Conservation (phyloP, 1,140 invertebrate species). For the Geopemphigus sp. region DNA sequence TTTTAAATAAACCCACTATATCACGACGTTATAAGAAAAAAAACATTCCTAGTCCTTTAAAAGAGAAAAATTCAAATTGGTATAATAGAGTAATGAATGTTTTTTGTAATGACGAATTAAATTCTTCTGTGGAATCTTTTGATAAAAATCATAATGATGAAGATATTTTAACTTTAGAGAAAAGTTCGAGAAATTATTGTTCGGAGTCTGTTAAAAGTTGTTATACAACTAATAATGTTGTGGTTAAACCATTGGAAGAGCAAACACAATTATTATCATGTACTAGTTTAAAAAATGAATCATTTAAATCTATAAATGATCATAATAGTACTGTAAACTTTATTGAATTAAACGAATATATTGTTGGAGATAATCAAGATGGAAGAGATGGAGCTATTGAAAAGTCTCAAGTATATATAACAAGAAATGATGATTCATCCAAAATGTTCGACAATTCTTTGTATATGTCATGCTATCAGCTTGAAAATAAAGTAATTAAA, state of each 20-base stretch:
- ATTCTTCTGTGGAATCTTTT: neutral
- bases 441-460: neutral
- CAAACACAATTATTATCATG: neutral
- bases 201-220: neutral
- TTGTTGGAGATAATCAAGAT: neutral
- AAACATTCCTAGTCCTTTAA: neutral
- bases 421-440: neutral
- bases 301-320: neutral
- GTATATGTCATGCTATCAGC: neutral
- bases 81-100: conserved; percentile 22
- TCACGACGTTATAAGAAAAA: neutral
- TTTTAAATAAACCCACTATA: neutral
- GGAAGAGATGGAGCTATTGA: neutral
- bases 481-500: neutral
- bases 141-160: neutral
- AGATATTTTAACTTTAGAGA: neutral
- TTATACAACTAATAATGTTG: neutral
- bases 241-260: neutral
- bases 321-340: neutral
- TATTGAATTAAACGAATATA: neutral
- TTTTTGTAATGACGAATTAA: neutral
- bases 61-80: conserved; percentile 21
- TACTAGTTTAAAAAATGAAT: neutral
- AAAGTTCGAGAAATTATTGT: neutral
- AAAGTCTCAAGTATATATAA: neutral